Conservation (phyloP, 2,888 invertebrate genomes). For the Chouioia cunea region DNA sequence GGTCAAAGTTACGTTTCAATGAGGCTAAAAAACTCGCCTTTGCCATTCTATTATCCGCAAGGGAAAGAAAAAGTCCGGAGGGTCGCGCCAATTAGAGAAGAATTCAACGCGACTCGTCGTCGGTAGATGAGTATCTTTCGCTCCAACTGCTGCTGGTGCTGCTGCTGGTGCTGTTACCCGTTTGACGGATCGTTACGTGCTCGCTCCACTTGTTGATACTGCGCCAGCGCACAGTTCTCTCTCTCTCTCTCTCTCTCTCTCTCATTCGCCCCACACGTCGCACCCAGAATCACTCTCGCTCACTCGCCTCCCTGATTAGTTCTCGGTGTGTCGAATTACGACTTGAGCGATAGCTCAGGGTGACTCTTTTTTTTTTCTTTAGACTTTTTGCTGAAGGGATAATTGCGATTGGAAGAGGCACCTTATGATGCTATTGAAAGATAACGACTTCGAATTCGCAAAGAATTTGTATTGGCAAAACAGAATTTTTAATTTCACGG, state of each 20-base stretch:
- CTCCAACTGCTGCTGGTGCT: too few species aligned
- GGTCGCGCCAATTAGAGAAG: conserved; percentile 51
- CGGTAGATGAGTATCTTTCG: conserved; percentile 51
- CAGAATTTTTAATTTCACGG: too few species aligned
- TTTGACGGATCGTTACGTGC: conserved; percentile 51
- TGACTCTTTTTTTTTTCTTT: background rate
- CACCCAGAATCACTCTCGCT: background rate
- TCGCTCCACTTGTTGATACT: conserved; percentile 58
- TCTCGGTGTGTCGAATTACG: conserved; percentile 21
- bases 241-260: background rate
- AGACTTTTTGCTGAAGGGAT: too few species aligned
- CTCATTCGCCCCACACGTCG: too few species aligned
- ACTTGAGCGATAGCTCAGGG: background rate
- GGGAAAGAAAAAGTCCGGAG: conserved; percentile 7
- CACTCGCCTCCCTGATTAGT: conserved; percentile 13
- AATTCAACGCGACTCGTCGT: conserved; percentile 43
- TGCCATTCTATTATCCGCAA: conserved; percentile 42
- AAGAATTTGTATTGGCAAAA: too few species aligned
- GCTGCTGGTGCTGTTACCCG: conserved; percentile 47
- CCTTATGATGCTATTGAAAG: background rate
- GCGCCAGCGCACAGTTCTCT: background rate
- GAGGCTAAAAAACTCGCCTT: too few species aligned
- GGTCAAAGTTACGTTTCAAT: too few species aligned
- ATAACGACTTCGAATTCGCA: background rate
- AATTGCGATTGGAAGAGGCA: too few species aligned